These are phyloP conservation scores for Arge pagana DNA, from an alignment of 2,888 invertebrate genomes.

Conservation along the genomic window DNA sequence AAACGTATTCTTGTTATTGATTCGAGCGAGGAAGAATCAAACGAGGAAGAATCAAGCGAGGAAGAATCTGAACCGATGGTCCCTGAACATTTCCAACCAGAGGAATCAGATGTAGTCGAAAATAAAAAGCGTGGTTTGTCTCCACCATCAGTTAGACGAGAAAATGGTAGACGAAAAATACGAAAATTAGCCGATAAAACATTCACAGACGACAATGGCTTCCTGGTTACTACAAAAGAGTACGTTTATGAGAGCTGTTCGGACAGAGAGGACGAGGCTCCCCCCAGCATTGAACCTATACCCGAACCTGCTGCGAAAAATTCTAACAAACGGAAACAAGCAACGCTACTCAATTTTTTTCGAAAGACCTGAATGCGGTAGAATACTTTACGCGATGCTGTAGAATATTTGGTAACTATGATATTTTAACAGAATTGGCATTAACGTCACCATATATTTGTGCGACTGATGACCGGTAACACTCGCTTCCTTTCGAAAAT, in stretches of 20 bases:
- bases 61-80: background rate
- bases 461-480: too few species aligned
- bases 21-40: slow-evolving; percentile 44
- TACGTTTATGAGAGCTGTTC: slow-evolving; percentile 50
- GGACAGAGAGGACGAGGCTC: slow-evolving; percentile 43
- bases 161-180: slow-evolving; percentile 47
- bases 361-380: too few species aligned
- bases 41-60: slow-evolving; percentile 3
- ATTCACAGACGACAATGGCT: slow-evolving; percentile 54
- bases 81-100: too few species aligned
- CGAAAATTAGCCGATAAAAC: slow-evolving; percentile 50
- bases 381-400: too few species aligned
- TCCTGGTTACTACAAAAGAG: slow-evolving; percentile 51
- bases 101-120: slow-evolving; percentile 4
- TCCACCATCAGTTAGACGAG: slow-evolving; percentile 37
- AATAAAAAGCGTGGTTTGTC: slow-evolving; percentile 34
- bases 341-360: slow-evolving; percentile 9
- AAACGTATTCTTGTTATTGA: slow-evolving; percentile 44
- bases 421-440: too few species aligned
- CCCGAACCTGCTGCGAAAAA: background rate
- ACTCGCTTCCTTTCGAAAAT: too few species aligned
- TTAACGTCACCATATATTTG: too few species aligned
- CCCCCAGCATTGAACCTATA: background rate
- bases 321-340: slow-evolving; percentile 6
- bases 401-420: too few species aligned